phyloP scores from a whole-genome alignment of 2,797 vertebrate genomes.

The Scarus forsteni region DNA sequence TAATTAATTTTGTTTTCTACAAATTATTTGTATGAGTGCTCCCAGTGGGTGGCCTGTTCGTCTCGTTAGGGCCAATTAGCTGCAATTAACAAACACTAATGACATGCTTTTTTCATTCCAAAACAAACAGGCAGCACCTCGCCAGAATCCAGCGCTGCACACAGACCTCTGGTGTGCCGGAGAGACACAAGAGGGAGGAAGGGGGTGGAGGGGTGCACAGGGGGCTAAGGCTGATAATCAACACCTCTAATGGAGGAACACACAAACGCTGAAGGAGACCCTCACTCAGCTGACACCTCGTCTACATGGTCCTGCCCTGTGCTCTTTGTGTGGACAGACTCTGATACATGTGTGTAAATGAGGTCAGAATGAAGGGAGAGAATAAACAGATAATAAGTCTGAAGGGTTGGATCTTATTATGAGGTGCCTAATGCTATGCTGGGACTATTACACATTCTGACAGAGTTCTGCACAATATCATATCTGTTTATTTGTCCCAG shows the following conservation, averaged over 20 bases:
- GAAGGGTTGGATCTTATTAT: constrained; percentile 10
- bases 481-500: background rate
- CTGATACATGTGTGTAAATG: constrained; percentile 8
- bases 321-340: constrained; percentile 26
- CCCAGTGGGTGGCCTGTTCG: constrained; percentile 98
- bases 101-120: constrained; percentile 91
- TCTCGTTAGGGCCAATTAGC: constrained; percentile 99
- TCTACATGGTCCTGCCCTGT: constrained; percentile 29
- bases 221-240: constrained; percentile 67
- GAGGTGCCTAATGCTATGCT: background rate
- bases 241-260: constrained; percentile 66
- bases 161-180: constrained; percentile 75
- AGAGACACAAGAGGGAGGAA: constrained; percentile 52
- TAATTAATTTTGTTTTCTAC: constrained; percentile 98
- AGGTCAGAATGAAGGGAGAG: constrained; percentile 15
- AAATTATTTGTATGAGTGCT: constrained; percentile 97
- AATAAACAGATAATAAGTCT: background rate
- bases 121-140: constrained; percentile 93
- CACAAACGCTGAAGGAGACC: constrained; percentile 59
- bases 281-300: constrained; percentile 40
- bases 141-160: constrained; percentile 78
- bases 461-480: no score
- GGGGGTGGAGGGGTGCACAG: constrained; percentile 43
- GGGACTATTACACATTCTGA: constrained; percentile 2
- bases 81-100: constrained; percentile 99